A percentile compares a stretch with the other conserved stretches of the same genome.
These are phyloP conservation scores for Lycorma delicatula DNA, from an alignment of 1,140 invertebrate species.

Conservation along the genomic window DNA sequence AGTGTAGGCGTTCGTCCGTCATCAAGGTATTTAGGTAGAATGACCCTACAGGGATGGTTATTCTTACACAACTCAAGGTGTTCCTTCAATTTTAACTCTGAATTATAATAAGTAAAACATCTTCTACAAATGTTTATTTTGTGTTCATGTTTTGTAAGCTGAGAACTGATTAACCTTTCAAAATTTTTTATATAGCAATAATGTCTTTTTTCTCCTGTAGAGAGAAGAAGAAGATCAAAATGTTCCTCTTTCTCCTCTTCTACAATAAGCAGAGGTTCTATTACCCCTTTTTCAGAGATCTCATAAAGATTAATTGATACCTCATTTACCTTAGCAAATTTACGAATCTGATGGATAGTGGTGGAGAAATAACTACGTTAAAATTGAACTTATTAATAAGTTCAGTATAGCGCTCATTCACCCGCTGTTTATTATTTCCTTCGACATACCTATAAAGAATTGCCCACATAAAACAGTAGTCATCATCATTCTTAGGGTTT, in stretches of 20 bases:
- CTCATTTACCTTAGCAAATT: conserved; percentile 10
- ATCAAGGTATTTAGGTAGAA: not conserved
- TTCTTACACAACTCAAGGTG: conserved; percentile 1
- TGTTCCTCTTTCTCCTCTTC: not conserved
- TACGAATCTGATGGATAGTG: conserved; percentile 2
- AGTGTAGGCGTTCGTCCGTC: not conserved
- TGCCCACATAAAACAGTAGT: conserved; percentile 8
- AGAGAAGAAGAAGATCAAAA: conserved; percentile 7
- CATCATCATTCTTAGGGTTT: conserved; percentile 5
- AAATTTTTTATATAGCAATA: conserved; percentile 13
- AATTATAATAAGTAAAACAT: conserved; percentile 11
- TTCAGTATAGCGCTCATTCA: not conserved
- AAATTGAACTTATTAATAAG: conserved; percentile 5
- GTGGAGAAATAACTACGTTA: not conserved
- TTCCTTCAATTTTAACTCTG: not conserved
- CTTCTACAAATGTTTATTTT: conserved; percentile 7
- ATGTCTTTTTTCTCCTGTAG: not conserved
- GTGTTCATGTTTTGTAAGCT: conserved; percentile 1
- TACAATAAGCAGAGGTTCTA: conserved; percentile 6
- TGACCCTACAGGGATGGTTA: not conserved
- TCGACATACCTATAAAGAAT: not conserved
- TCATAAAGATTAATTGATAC: conserved; percentile 13
- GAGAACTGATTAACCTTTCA: not conserved
- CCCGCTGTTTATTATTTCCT: not conserved
- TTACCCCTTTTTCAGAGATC: not conserved